Conservation (phyloP, 1,140 invertebrate species). For the Armadillidium nasatum region DNA sequence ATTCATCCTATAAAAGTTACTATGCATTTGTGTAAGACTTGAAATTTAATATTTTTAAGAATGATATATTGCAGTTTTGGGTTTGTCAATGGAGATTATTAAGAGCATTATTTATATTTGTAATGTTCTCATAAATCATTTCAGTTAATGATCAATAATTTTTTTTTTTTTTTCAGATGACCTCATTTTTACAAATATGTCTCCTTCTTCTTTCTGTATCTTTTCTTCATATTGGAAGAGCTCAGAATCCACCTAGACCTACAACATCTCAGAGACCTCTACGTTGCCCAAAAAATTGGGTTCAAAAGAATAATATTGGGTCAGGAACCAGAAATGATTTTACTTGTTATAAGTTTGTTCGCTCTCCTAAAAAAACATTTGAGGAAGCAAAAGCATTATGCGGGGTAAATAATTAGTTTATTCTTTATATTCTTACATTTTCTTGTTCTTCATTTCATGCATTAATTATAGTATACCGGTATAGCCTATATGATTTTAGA, state of each 20-base stretch:
- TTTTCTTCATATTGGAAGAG: not conserved
- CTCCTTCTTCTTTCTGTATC: not conserved
- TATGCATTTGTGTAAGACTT: too few species aligned
- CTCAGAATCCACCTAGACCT: not conserved
- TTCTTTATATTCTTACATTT: not conserved
- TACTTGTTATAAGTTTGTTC: not conserved
- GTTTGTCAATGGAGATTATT: too few species aligned
- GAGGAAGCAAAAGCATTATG: not conserved
- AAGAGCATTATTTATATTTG: too few species aligned
- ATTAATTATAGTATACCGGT: not conserved
- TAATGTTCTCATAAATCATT: too few species aligned
- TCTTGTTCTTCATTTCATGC: not conserved
- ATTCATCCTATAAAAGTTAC: too few species aligned
- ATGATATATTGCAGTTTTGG: too few species aligned
- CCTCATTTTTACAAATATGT: not conserved
- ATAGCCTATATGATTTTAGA: too few species aligned
- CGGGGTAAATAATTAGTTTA: not conserved
- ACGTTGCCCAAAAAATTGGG: not conserved
- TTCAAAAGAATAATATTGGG: not conserved
- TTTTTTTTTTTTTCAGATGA: too few species aligned
- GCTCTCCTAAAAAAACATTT: not conserved
- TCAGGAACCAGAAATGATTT: not conserved
- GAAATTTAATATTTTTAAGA: too few species aligned
- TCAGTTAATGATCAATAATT: too few species aligned
- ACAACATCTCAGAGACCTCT: not conserved